Evolutionary conservation across 2,888 invertebrate species (phyloP).

Genomic region (Syritta pipiens): DNA sequence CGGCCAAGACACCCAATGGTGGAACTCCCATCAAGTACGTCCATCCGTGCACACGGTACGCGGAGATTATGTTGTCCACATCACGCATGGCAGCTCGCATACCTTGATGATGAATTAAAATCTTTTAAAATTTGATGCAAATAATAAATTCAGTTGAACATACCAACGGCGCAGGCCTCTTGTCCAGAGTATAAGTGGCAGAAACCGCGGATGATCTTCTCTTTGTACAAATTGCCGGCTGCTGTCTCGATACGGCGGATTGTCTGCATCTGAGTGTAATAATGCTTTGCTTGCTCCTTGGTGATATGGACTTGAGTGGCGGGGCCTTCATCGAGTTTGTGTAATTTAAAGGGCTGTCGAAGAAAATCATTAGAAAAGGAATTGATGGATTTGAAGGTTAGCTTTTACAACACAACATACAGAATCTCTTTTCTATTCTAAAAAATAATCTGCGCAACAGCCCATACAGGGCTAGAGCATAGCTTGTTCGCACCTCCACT

Average conservation of each 20-base stretch:
- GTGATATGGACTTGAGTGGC: constrained; percentile 85
- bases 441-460: no score
- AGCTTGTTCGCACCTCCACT: no score
- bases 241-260: constrained; percentile 95
- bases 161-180: constrained; percentile 81
- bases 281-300: constrained; percentile 88
- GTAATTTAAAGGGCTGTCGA: constrained; percentile 89
- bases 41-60: constrained; percentile 98
- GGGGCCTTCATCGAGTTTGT: constrained; percentile 92
- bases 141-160: not conserved
- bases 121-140: not conserved
- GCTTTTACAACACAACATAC: no score
- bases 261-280: constrained; percentile 87
- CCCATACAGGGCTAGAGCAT: no score
- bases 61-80: constrained; percentile 93
- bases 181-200: constrained; percentile 98
- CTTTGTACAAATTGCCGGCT: constrained; percentile 95
- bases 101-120: constrained; percentile 80
- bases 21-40: constrained; percentile 92
- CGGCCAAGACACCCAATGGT: constrained; percentile 88
- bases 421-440: no score
- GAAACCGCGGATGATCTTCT: constrained; percentile 96
- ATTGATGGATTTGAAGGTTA: not conserved
- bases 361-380: not conserved
- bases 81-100: constrained; percentile 90